A percentile compares a stretch with the other conserved stretches of the same genome.
Evolutionary conservation across 2,888 invertebrate genomes (phyloP).

Genomic region (Callinectes sapidus): DNA sequence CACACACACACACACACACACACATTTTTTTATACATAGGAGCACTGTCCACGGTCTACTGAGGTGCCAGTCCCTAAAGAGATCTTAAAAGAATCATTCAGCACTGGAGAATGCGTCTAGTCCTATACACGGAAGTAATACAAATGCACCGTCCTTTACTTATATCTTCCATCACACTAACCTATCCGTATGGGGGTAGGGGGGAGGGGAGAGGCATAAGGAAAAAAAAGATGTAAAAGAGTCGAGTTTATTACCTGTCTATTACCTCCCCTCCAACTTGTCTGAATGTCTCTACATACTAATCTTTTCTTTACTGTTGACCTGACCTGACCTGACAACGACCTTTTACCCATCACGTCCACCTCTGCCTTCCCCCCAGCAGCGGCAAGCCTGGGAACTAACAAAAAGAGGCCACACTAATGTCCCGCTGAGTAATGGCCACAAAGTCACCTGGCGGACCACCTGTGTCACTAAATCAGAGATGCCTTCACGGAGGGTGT

Average conservation of each 20-base stretch:
- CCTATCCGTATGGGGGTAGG: too few relatives aligned
- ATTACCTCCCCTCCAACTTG: too few relatives aligned
- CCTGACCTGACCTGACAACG: not conserved
- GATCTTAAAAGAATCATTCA: too few relatives aligned
- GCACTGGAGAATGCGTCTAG: too few relatives aligned
- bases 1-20: conserved; percentile 29
- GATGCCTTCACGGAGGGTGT: conserved; percentile 28
- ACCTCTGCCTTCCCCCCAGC: not conserved
- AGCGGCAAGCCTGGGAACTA: not conserved
- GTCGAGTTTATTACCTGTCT: too few relatives aligned
- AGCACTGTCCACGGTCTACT: too few relatives aligned
- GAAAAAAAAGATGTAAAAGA: too few relatives aligned
- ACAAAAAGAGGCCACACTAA: not conserved
- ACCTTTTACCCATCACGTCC: not conserved
- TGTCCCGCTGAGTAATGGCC: conserved; percentile 7
- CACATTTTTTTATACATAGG: not conserved
- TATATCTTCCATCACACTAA: too few relatives aligned
- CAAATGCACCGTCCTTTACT: not conserved
- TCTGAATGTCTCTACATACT: not conserved
- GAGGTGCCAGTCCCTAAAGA: too few relatives aligned
- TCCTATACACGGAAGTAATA: not conserved
- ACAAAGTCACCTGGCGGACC: conserved; percentile 6
- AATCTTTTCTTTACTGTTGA: not conserved
- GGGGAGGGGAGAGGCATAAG: too few relatives aligned
- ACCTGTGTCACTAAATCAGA: conserved; percentile 31